Evolutionary conservation across 2,113 vertebrate species (phyloP), one percentile per base, ranked within the genome.

Genomic region (Ptilonorhynchus violaceus): DNA sequence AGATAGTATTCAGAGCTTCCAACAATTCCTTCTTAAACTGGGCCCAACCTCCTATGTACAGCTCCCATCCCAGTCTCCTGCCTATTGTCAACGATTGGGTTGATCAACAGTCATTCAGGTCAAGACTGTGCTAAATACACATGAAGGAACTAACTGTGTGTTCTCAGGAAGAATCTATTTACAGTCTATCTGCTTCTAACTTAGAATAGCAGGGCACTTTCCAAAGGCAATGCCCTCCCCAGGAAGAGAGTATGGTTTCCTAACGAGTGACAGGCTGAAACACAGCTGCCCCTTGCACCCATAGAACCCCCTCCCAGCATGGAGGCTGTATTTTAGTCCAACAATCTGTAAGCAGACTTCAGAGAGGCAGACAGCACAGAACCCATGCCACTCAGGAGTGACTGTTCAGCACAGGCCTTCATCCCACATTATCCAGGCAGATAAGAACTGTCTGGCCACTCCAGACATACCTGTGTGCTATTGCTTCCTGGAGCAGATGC

Each of bases 401-500:
- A 42, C 33, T 39, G 77, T 2, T 78, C 37, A 60, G 81, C 44
- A 30, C 2, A 30, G 11, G 35, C 27, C 69, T 72, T 15, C 47
- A 37, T 28, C 67, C 46, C 37, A 9, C 50, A 11, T 2, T 6
- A n/a, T 4, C 44, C 69, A 52, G 49, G 59, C 47, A 77, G 47
- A n/a, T 2, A 81, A 0, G 7, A 89, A 20, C n/a, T 41, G 41
- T 27, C 18, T 39, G 60, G n/a, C 3, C 59, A n/a, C 13, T 22
- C 60, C 50, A 15, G 42, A 88, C 96, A 31, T 41, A 99, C 99
- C 99, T 99, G 98, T 98, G 98, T 3, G 99, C 98, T 77, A 99
- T 99, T 85, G 98, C 99, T 95, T 99, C 99, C 97, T 99, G 99
- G 14, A 99, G 98, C 33, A 99, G 98, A 93, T 99, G 99, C 99